phyloP scores from a whole-genome alignment of 2,888 invertebrate genomes.

The Meiosimyza decipiens region DNA sequence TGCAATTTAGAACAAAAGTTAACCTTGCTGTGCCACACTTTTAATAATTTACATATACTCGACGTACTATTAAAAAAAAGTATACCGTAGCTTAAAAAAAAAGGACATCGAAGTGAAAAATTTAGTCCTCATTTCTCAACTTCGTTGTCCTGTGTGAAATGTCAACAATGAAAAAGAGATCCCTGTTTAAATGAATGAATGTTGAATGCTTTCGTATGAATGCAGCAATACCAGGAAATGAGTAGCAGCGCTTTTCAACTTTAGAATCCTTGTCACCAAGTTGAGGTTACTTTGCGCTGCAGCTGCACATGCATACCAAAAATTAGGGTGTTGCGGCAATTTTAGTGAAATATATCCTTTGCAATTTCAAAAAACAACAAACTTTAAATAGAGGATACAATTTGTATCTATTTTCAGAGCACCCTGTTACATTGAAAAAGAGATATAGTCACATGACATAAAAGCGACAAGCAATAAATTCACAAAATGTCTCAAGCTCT shows the following conservation, averaged over 20 bases:
- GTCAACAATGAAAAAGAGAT: constrained; percentile 22
- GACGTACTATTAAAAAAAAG: constrained; percentile 1
- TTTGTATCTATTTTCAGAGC: not conserved
- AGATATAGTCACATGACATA: constrained; percentile 9
- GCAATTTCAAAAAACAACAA: not conserved
- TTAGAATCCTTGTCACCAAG: not conserved
- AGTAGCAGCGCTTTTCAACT: not conserved
- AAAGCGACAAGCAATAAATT: constrained; percentile 26
- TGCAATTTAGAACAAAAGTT: constrained; percentile 35
- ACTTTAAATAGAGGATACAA: not conserved
- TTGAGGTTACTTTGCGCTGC: constrained; percentile 17
- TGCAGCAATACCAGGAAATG: not conserved
- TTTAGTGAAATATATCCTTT: not conserved
- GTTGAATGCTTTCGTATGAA: not conserved
- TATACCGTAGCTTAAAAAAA: not conserved
- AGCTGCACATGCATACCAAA: not conserved
- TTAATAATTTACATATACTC: constrained; percentile 30
- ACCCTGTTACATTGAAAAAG: not conserved
- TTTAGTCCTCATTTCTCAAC: not conserved
- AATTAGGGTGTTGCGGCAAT: not conserved
- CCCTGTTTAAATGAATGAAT: not conserved
- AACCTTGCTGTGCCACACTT: constrained; percentile 22
- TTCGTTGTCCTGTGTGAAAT: not conserved
- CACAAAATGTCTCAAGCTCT: constrained; percentile 17
- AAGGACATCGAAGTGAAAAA: not conserved